These are phyloP conservation scores for Vollenhovia emeryi DNA, from an alignment of 1,140 invertebrate genomes.

Conservation along the genomic window DNA sequence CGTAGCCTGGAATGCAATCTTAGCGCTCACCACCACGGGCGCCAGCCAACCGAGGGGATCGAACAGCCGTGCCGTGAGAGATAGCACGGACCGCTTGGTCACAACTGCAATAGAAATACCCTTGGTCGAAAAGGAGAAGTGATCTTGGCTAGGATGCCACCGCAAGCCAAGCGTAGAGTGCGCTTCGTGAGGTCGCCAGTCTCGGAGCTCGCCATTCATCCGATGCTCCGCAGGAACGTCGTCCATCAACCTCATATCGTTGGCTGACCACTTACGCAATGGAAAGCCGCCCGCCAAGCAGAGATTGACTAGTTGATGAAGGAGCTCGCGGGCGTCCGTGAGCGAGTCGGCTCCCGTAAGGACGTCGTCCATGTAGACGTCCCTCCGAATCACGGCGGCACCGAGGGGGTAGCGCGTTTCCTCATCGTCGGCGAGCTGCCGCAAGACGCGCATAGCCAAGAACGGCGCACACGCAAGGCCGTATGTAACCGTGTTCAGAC, in stretches of 20 bases:
- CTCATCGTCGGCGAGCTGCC: not conserved
- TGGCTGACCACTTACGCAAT: conserved; percentile 43
- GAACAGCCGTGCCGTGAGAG: too few relatives aligned
- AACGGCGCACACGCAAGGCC: not conserved
- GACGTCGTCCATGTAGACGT: not conserved
- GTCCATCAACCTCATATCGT: not conserved
- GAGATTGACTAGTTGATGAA: not conserved
- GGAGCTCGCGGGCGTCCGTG: not conserved
- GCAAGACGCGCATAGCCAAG: not conserved
- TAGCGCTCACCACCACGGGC: too few relatives aligned
- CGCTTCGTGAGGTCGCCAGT: too few relatives aligned
- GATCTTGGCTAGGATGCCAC: too few relatives aligned
- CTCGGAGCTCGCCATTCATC: too few relatives aligned
- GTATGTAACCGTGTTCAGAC: not conserved
- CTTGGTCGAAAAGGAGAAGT: too few relatives aligned
- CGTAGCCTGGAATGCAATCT: not conserved
- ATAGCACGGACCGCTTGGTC: too few relatives aligned
- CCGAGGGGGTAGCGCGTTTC: not conserved
- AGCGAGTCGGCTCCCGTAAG: not conserved
- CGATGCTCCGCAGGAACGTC: too few relatives aligned
- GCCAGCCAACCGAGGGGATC: too few relatives aligned
- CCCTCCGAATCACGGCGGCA: rapidly evolving
- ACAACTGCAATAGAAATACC: rapidly evolving
- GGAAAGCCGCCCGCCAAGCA: conserved; percentile 53
- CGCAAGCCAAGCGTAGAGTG: too few relatives aligned